phyloP scores from a whole-genome alignment of 2,888 invertebrate genomes.

The Drosophila planitibia region DNA sequence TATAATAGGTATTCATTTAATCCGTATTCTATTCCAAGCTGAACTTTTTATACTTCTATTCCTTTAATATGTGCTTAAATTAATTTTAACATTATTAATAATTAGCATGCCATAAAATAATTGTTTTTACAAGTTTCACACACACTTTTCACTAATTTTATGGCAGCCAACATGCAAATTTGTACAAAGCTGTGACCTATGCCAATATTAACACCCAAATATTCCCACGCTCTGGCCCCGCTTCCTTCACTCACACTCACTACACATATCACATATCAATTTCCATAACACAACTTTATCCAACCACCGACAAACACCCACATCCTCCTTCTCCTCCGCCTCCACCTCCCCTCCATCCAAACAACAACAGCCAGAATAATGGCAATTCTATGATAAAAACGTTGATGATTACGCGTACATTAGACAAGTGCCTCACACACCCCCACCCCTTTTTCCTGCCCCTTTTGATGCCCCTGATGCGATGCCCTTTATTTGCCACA shows the following conservation, averaged over 20 bases:
- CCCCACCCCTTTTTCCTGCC: constrained; percentile 6
- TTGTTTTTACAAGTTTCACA: not conserved
- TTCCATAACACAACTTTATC: constrained; percentile 52
- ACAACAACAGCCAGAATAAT: constrained; percentile 32
- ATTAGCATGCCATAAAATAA: not conserved
- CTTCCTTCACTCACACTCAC: constrained; percentile 13
- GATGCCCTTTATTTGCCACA: constrained; percentile 77
- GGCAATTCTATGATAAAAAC: constrained; percentile 69
- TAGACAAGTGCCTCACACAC: constrained; percentile 64
- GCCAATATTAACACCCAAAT: constrained; percentile 5
- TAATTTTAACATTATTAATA: not conserved
- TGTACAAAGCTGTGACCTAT: constrained; percentile 24
- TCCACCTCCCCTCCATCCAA: constrained; percentile 12
- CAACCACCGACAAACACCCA: constrained; percentile 20
- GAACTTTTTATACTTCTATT: not conserved
- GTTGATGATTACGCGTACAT: constrained; percentile 74
- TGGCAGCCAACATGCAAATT: not conserved
- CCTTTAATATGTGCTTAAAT: not conserved
- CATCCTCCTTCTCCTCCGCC: not conserved
- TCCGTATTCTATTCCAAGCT: not conserved
- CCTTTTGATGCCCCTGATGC: constrained; percentile 18
- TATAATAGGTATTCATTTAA: not conserved
- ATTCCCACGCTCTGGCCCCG: constrained; percentile 37
- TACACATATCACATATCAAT: constrained; percentile 58
- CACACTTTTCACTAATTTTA: not conserved